Percentiles rank a stretch among this genome's conserved stretches.
Conservation (phyloP, 2,888 invertebrate genomes). For the Erebia ligea region DNA sequence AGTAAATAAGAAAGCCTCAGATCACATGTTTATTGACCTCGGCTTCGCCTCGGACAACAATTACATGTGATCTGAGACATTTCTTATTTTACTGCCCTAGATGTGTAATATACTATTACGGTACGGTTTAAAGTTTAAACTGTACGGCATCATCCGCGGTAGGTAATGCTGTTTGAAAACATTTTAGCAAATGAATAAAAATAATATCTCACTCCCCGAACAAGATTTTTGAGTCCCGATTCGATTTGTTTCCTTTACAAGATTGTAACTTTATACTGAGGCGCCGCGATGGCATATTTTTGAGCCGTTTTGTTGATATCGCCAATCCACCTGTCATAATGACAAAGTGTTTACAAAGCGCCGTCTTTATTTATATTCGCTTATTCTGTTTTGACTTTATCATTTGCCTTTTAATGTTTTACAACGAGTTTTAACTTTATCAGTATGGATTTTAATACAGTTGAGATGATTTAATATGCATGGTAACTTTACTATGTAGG, state of each 20-base stretch:
- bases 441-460: not conserved
- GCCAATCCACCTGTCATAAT: constrained; percentile 59
- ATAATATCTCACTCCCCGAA: constrained; percentile 57
- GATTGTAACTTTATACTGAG: constrained; percentile 69
- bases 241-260: constrained; percentile 60
- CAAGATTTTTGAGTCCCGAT: constrained; percentile 59
- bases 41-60: too few relatives aligned
- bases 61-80: too few relatives aligned
- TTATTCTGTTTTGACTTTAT: constrained; percentile 38
- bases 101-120: too few relatives aligned
- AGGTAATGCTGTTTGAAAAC: constrained; percentile 63
- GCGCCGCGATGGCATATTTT: constrained; percentile 59
- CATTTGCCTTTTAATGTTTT: not conserved
- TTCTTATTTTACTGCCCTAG: too few relatives aligned
- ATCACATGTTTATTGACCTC: too few relatives aligned
- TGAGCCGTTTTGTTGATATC: constrained; percentile 61
- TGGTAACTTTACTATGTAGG: not conserved
- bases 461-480: not conserved
- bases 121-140: too few relatives aligned
- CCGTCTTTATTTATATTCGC: constrained; percentile 46
- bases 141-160: constrained; percentile 52
- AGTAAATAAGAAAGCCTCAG: too few relatives aligned
- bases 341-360: constrained; percentile 64
- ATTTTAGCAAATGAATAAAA: constrained; percentile 62
- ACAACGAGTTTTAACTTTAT: not conserved